Base-by-base conservation (phyloP, 2,113 vertebrate species). In the Terrapene triunguis region DNA sequence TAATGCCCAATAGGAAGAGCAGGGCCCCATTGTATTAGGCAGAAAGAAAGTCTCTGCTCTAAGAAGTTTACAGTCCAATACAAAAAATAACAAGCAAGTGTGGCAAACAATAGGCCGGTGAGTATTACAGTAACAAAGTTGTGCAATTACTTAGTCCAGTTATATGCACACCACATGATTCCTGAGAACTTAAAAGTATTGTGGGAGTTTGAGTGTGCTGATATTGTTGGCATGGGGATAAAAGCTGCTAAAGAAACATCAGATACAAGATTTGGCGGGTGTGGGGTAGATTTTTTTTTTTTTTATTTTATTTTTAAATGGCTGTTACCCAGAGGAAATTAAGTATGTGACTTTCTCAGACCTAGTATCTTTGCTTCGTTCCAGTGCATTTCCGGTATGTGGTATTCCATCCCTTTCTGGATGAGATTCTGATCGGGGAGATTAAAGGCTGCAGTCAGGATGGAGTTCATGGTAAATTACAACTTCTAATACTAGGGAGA, bases 381-480 rank as follows among this genome's bases (percentile, higher is more conserved):
- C 3, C 95, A 99, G 99, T 99, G 90, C 99, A 99, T 95, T 99
- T 99, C 95, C 98, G 99, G 76, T 99, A 99, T 0, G 99, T 99
- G 81, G 99, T 99, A 69, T 99, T 99, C 96, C 99, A 99, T 87
- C 99, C 99, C 0, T 99, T 99, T 97, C 98, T 99, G 96, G 99
- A 99, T 1, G 99, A 99, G 98, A 99, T 99, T 81, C 98, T 99
- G 84, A 97, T 99, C 0, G 99, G 99, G 35, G 99, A 99, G 96
- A 99, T 99, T 89, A 99, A 99, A 97, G 99, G 99, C 98, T 99
- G 99, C 98, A 99, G 99, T 91, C 99, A 99, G 35, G 99, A 99
- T 85, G 99, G 99, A 7, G 99, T 99, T 79, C 98, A 99, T 0
- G 99, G 99, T 99, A 97, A 99, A 94, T 1, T 1, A 0, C 2